phyloP scores from a whole-genome alignment of 2,113 vertebrate species.

The Ailuropoda melanoleuca region DNA sequence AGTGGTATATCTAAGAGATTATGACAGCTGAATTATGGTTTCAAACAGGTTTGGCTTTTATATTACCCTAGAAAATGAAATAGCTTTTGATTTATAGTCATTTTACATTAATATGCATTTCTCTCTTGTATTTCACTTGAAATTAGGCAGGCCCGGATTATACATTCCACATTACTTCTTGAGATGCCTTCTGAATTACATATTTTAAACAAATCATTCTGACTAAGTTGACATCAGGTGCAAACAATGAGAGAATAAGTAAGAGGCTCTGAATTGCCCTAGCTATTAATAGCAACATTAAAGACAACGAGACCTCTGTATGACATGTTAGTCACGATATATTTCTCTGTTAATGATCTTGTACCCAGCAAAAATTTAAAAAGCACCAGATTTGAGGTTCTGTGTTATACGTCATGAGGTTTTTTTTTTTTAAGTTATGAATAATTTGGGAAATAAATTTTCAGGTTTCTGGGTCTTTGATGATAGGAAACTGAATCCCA shows the following conservation, averaged over 20 bases:
- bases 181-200: constrained; percentile 60
- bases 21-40: constrained; percentile 81
- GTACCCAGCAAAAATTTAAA: neutral
- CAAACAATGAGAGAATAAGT: constrained; percentile 41
- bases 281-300: constrained; percentile 45
- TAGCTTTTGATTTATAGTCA: constrained; percentile 76
- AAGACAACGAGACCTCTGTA: neutral
- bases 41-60: constrained; percentile 78
- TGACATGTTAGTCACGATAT: neutral
- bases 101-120: constrained; percentile 77
- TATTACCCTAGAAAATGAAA: constrained; percentile 77
- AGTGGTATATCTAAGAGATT: constrained; percentile 80
- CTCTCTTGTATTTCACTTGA: constrained; percentile 74
- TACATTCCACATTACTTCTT: constrained; percentile 60
- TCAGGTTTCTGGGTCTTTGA: constrained; percentile 17
- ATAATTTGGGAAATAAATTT: constrained; percentile 30
- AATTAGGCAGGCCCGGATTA: constrained; percentile 70
- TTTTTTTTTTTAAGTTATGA: neutral
- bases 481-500: neutral
- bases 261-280: constrained; percentile 47
- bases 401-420: neutral
- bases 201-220: constrained; percentile 73
- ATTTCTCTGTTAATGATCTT: constrained; percentile 52
- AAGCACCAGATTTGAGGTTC: neutral
- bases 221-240: constrained; percentile 54